Evolutionary conservation across 2,888 invertebrate genomes (phyloP).

Genomic region (Cryptosula pallasiana): DNA sequence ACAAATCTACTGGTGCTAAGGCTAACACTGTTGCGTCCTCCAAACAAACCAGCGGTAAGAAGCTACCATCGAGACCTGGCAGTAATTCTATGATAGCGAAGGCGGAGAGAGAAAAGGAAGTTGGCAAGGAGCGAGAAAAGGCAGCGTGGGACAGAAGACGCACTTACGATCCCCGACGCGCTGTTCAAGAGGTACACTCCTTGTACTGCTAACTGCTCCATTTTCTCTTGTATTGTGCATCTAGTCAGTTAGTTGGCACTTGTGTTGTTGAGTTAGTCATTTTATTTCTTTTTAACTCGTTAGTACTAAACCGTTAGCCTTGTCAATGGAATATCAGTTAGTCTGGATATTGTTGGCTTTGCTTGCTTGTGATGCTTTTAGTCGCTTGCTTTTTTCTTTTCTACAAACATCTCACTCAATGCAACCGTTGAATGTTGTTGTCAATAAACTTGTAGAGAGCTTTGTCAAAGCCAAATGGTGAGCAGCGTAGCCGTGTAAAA

Average conservation of each 20-base stretch:
- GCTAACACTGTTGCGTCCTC: not conserved
- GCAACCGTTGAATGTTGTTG: too few species aligned
- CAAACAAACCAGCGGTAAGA: not conserved
- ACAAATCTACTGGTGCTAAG: conserved; percentile 25
- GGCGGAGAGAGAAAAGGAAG: conserved; percentile 8
- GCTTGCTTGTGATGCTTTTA: too few species aligned
- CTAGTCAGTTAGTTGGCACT: too few species aligned
- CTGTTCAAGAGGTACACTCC: conserved; percentile 8
- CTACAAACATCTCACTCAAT: too few species aligned
- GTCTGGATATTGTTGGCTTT: too few species aligned
- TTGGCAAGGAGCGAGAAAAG: conserved; percentile 66
- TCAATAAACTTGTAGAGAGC: not conserved
- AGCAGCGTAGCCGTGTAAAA: not conserved
- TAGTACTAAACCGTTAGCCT: too few species aligned
- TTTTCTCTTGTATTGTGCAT: too few species aligned
- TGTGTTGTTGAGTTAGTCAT: too few species aligned
- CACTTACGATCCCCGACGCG: conserved; percentile 86
- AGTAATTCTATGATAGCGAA: not conserved
- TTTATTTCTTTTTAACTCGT: too few species aligned
- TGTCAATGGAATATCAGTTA: too few species aligned
- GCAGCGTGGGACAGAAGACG: conserved; percentile 93
- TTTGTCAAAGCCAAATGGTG: not conserved
- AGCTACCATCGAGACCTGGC: not conserved
- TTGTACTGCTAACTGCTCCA: too few species aligned
- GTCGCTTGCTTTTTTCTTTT: too few species aligned